A percentile compares a stretch with the other conserved stretches of the same genome.
These are phyloP conservation scores for Drosophila bocki DNA, from an alignment of 1,140 invertebrate species.

Conservation along the genomic window DNA sequence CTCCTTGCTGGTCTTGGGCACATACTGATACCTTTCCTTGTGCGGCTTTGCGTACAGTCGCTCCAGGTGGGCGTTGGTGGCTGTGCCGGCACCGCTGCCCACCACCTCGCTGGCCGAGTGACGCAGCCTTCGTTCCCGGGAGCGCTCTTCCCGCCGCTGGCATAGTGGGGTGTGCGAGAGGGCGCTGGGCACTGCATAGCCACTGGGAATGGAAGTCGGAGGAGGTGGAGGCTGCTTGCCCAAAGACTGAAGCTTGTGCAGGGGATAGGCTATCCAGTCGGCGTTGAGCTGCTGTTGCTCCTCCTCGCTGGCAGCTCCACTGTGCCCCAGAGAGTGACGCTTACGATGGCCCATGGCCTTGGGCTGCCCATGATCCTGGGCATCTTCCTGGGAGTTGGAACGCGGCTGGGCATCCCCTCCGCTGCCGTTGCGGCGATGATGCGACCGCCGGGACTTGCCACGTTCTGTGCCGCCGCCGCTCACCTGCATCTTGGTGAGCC, in stretches of 20 bases:
- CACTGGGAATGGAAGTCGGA: conserved; percentile 49
- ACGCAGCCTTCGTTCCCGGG: conserved; percentile 35
- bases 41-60: conserved; percentile 79
- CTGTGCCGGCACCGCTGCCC: conserved; percentile 8
- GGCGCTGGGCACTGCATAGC: conserved; percentile 65
- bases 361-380: conserved; percentile 38
- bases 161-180: conserved; percentile 73
- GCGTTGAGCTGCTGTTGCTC: conserved; percentile 63
- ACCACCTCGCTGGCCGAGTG: conserved; percentile 47
- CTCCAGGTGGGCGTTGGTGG: conserved; percentile 60
- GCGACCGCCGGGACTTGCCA: conserved; percentile 54
- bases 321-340: conserved; percentile 81
- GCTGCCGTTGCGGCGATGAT: conserved; percentile 81
- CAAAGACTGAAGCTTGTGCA: conserved; percentile 74
- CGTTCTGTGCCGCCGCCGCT: conserved; percentile 27
- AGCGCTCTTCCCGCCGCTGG: conserved; percentile 74
- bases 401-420: conserved; percentile 77
- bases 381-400: conserved; percentile 81
- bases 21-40: conserved; percentile 84
- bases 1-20: conserved; percentile 66
- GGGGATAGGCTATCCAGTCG: conserved; percentile 84
- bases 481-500: conserved; percentile 81
- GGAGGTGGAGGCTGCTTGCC: conserved; percentile 59
- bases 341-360: conserved; percentile 60
- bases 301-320: conserved; percentile 63